These are phyloP conservation scores for Hesperia comma DNA, from an alignment of 2,888 invertebrate species.

Conservation along the genomic window DNA sequence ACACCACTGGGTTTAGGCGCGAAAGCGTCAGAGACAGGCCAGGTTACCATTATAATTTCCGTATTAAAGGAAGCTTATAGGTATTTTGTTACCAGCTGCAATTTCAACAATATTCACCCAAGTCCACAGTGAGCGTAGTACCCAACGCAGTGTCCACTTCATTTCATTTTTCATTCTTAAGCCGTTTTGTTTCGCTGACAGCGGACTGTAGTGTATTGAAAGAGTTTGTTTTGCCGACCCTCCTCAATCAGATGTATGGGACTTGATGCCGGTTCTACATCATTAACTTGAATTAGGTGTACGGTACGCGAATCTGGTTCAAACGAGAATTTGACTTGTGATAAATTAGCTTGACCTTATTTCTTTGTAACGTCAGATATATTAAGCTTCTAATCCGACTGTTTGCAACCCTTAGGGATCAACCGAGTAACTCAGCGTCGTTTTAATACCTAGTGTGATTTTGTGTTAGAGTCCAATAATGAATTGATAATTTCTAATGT, in stretches of 20 bases:
- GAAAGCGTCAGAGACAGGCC: too few species aligned
- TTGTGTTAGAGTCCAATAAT: too few species aligned
- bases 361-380: background rate
- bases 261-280: conserved; percentile 53
- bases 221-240: conserved; percentile 69
- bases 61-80: too few species aligned
- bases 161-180: conserved; percentile 82
- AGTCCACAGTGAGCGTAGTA: conserved; percentile 49
- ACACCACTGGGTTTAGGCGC: too few species aligned
- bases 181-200: conserved; percentile 78
- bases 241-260: conserved; percentile 66
- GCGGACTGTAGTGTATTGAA: conserved; percentile 70
- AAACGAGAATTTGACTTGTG: conserved; percentile 22
- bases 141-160: conserved; percentile 69
- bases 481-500: too few species aligned
- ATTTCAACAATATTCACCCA: conserved; percentile 21
- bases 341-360: conserved; percentile 27
- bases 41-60: too few species aligned
- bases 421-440: too few species aligned
- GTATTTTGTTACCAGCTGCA: too few species aligned
- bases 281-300: conserved; percentile 68
- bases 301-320: conserved; percentile 16
- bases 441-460: too few species aligned
- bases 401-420: too few species aligned
- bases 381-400: too few species aligned